These are phyloP conservation scores for Capitulum mitella DNA, from an alignment of 2,888 invertebrate species.

Conservation along the genomic window DNA sequence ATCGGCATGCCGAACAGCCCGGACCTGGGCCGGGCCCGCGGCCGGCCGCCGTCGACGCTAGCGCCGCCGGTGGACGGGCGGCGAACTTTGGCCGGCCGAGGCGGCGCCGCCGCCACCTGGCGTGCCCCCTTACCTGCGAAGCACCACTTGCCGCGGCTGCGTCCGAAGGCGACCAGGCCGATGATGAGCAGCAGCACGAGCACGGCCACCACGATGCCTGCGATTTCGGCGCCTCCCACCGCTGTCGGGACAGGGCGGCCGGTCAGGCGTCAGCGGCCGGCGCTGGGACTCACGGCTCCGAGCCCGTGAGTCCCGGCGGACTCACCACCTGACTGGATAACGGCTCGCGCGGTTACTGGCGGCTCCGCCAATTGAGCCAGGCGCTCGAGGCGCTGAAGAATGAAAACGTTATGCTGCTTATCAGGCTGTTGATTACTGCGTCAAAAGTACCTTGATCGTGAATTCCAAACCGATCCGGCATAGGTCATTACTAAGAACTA, in stretches of 20 bases:
- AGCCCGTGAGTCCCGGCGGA: too few relatives aligned
- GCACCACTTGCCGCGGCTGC: conserved; percentile 4
- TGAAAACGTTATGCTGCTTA: too few relatives aligned
- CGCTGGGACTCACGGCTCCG: too few relatives aligned
- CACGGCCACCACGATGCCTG: background rate
- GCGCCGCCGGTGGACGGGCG: background rate
- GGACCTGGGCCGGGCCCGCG: background rate
- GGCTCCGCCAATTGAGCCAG: too few relatives aligned
- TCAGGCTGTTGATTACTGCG: too few relatives aligned
- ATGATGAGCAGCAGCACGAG: background rate
- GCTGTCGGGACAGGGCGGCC: background rate
- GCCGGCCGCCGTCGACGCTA: background rate
- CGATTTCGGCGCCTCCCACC: background rate
- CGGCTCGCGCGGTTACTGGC: too few relatives aligned
- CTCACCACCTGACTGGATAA: too few relatives aligned
- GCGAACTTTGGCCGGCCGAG: background rate
- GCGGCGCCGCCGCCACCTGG: background rate
- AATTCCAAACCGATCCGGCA: too few relatives aligned
- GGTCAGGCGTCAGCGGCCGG: background rate
- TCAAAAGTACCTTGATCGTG: too few relatives aligned
- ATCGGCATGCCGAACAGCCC: background rate
- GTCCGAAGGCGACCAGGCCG: background rate
- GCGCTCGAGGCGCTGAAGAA: too few relatives aligned
- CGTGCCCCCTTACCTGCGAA: conserved; percentile 7
- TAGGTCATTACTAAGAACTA: too few relatives aligned